Percentiles rank a stretch among this genome's conserved stretches.
phyloP scores from a whole-genome alignment of 2,888 invertebrate species.

The Kryphioiulus occultus region DNA sequence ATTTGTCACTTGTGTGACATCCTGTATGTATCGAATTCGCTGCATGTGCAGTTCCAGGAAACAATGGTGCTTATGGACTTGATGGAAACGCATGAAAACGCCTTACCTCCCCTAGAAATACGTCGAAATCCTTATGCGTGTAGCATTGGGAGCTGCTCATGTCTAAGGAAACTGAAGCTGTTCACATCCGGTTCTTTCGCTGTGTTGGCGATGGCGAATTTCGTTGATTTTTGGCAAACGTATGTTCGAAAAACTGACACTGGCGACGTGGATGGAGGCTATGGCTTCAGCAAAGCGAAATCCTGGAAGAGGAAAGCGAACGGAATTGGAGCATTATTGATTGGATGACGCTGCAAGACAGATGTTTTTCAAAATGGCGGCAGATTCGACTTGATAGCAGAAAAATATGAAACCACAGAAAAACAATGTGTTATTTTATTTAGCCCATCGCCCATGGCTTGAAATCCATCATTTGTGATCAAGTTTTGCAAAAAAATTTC shows the following conservation, averaged over 20 bases:
- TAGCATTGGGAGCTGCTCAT: neutral
- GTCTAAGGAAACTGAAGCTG: neutral
- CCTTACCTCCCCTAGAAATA: constrained; percentile 47
- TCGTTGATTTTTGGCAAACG: neutral
- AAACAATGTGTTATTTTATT: too few relatives aligned
- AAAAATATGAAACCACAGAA: too few relatives aligned
- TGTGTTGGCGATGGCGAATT: neutral
- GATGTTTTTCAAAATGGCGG: neutral
- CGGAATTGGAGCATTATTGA: neutral
- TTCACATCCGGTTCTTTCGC: neutral
- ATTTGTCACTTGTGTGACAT: too few relatives aligned
- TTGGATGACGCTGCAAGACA: neutral
- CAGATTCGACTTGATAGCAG: neutral
- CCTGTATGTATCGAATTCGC: neutral
- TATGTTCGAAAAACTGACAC: neutral
- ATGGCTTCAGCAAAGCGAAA: too few relatives aligned
- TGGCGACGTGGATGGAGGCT: neutral
- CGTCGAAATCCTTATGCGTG: constrained; percentile 45
- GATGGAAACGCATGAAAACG: neutral
- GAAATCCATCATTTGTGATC: too few relatives aligned
- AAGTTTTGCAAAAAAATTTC: too few relatives aligned
- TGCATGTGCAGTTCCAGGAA: neutral
- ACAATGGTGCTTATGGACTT: neutral
- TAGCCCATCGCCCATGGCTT: too few relatives aligned
- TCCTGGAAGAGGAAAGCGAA: neutral